Base-by-base conservation (phyloP, 2,888 invertebrate genomes). In the Crematogaster levior region DNA sequence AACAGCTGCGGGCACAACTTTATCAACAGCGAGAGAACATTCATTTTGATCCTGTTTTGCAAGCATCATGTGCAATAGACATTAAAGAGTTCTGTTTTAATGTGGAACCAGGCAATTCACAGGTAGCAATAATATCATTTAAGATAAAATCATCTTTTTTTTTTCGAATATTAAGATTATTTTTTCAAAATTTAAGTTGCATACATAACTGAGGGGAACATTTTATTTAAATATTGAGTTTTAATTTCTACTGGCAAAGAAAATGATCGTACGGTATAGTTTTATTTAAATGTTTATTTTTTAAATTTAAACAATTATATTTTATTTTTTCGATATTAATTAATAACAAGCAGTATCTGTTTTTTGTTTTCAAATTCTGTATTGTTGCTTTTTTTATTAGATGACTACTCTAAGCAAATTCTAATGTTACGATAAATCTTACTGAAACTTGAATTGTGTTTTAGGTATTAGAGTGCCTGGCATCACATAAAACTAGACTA, bases 21-120 rank as follows among this genome's bases (percentile, higher is more conserved):
- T 97, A 99, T 91, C 98, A 99, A 93, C 97, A 98, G 94, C 96
- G 98, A 87, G 99, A 99, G 95, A 98, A 96, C 92, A 97, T 98
- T 86, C 96, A 97, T 85, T 96, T 98, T 84, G 98, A 99, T 95
- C 98, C 98, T 0, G 96, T 96, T 90, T 95, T 99, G 77, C 98
- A 97, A 92, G 96, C 96, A 86, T 97, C 97, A 6, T 99, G 99
- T 94, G 96, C 96, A 79, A 94, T 94, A 46, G 99, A 99, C 93
- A 97, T 99, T 34, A 95, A 96, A 85, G 95, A 95, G 60, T 96
- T 96, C 83, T 99, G 99, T 93, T 94, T 95, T 12, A 96, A 96
- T 85, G 95, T 97, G 21, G 95, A 96, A 61, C 96, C 96, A 90
- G 97, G 97, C 72, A 97, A 97, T 92, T 95, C 95, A 3, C 95